Conservation (phyloP, 2,113 vertebrate genomes). For the Antigone vipio region DNA sequence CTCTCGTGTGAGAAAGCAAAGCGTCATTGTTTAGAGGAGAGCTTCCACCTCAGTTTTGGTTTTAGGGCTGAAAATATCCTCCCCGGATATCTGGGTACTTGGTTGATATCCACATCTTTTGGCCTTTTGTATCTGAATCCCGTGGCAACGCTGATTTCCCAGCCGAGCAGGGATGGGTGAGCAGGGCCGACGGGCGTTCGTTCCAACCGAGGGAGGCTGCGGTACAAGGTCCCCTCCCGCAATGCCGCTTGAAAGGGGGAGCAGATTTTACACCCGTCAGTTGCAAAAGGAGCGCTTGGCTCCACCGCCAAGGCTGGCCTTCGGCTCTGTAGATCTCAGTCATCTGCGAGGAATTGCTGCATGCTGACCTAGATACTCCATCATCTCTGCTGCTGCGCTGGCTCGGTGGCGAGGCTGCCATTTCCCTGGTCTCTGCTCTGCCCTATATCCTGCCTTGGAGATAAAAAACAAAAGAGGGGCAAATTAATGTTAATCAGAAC, state of each 20-base stretch:
- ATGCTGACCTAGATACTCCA: constrained; percentile 20
- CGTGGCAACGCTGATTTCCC: constrained; percentile 24
- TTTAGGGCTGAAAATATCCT: not conserved
- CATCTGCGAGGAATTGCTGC: constrained; percentile 14
- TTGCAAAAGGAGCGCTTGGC: not conserved
- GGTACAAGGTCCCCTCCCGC: not conserved
- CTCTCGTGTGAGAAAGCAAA: not conserved
- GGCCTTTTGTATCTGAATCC: not conserved
- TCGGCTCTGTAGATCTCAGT: not conserved
- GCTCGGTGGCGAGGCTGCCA: not conserved
- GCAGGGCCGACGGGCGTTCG: not conserved
- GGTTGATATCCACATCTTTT: constrained; percentile 10
- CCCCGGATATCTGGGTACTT: not conserved
- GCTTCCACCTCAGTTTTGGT: not conserved
- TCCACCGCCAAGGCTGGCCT: not conserved
- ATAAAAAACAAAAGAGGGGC: not conserved
- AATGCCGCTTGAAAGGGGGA: not conserved
- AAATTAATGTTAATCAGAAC: not conserved
- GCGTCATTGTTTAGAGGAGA: not conserved
- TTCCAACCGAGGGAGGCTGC: not conserved
- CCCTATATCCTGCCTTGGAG: not conserved
- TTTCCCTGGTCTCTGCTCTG: constrained; percentile 24
- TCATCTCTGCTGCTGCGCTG: not conserved
- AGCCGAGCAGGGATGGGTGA: not conserved
- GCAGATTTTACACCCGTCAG: not conserved